Evolutionary conservation across 2,888 invertebrate species (phyloP).

Genomic region (Lithophane semibrunnea): DNA sequence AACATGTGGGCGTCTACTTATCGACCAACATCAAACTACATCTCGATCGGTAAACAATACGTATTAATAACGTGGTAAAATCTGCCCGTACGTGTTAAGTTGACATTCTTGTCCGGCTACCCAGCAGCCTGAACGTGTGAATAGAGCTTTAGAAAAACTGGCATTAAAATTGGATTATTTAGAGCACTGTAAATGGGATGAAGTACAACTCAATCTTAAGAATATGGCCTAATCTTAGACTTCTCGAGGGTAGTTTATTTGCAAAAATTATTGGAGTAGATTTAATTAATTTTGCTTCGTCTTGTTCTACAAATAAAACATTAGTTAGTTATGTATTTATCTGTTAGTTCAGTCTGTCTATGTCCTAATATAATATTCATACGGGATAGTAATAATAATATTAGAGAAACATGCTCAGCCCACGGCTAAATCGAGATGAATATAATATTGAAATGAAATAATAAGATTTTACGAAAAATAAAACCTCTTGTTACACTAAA

Average conservation of each 20-base stretch:
- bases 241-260: background rate
- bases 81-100: background rate
- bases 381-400: background rate
- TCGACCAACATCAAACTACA: constrained; percentile 18
- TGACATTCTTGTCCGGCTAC: no score
- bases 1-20: constrained; percentile 53
- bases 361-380: background rate
- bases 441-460: constrained; percentile 15
- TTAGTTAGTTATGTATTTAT: constrained; percentile 4
- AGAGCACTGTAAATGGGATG: constrained; percentile 3
- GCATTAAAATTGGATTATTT: background rate
- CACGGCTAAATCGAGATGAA: background rate
- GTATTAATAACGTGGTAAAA: background rate
- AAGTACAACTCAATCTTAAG: constrained; percentile 10
- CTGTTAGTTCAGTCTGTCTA: constrained; percentile 10
- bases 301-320: constrained; percentile 25
- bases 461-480: constrained; percentile 16
- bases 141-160: background rate
- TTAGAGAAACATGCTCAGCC: background rate
- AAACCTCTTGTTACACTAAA: constrained; percentile 18
- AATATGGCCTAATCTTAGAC: background rate
- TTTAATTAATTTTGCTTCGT: constrained; percentile 28
- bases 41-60: constrained; percentile 1
- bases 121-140: background rate
- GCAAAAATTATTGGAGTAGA: constrained; percentile 4